Base-by-base conservation (phyloP, 2,113 vertebrate species). In the Lampris incognitus region DNA sequence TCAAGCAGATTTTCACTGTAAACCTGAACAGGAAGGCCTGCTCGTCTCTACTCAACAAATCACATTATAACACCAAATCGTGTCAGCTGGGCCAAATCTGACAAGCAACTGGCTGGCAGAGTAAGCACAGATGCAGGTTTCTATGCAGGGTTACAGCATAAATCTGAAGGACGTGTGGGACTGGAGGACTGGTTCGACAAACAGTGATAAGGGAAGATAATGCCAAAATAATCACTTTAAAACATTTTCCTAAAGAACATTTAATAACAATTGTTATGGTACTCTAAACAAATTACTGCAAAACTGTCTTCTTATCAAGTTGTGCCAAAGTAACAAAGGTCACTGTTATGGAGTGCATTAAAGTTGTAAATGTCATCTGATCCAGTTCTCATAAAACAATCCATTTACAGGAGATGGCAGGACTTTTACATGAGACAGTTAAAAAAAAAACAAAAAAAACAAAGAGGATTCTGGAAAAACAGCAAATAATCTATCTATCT, bases 211-310 rank as follows among this genome's bases (percentile, higher is more conserved):
- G 39, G 11, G 72, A 13, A 41, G 4, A 2, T 48, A 37, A 59
- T 68, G 0, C 7, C 51, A 74, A 67, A 74, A 74, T 65, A 64
- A 84, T 48, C 6, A 66, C 46, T 10, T 9, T 51, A 62, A 73
- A 66, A 36, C 59, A 55, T 5, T 79, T n/a, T 67, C 13, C 10
- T 9, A 65, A 71, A 63, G 76, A 71, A 73, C 75, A 76, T 42
- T 1, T 62, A 50, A 83, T 81, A 38, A 80, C 6, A 38, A 6
- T 9, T 10, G 55, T 54, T 39, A 37, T 5, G 56, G 7, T 1
- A 69, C 1, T 57, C 52, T 52, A 69, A 6, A 24, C n/a, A 40
- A 8, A 69, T 72, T 2, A 52, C 37, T 38, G 5, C 0, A 39
- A 38, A 61, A 44, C 38, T 5, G 0, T 36, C 13, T 13, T 67